Evolutionary conservation across 2,113 vertebrate species (phyloP).

Genomic region (Octodon degus): DNA sequence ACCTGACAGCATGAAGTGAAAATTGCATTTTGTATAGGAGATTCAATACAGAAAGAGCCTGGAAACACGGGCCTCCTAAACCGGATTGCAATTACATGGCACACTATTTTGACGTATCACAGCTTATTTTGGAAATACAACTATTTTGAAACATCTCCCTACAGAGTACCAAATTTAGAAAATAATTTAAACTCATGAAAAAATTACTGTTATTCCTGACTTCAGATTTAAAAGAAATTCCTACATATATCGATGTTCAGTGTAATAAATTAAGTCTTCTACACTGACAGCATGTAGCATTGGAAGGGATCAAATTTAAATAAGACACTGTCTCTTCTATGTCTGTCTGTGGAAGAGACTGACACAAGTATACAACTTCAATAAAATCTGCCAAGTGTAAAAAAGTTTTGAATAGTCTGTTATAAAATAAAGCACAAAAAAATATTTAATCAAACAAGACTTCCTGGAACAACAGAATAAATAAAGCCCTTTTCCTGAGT

Average conservation of each 20-base stretch:
- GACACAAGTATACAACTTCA: neutral
- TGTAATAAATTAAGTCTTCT: neutral
- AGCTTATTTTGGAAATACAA: constrained; percentile 26
- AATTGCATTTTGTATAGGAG: neutral
- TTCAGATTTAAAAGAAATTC: constrained; percentile 16
- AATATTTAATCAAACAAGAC: neutral
- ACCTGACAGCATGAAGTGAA: neutral
- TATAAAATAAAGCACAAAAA: neutral
- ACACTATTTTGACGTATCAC: neutral
- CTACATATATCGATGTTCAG: neutral
- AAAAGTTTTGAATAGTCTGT: neutral
- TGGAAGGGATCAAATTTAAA: neutral
- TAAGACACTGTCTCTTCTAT: neutral
- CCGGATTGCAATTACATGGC: neutral
- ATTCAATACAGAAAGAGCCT: neutral
- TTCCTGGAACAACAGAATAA: neutral
- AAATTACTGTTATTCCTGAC: constrained; percentile 31
- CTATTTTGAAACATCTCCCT: constrained; percentile 48
- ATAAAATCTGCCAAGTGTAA: neutral
- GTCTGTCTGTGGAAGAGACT: neutral
- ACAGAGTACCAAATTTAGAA: constrained; percentile 36
- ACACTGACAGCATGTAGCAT: neutral
- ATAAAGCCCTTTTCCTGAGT: neutral
- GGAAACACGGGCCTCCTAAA: neutral
- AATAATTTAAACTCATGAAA: constrained; percentile 5